Percentiles rank a stretch among this genome's conserved stretches.
Conservation (phyloP, 2,888 invertebrate species). For the Adelognathus sp. region DNA sequence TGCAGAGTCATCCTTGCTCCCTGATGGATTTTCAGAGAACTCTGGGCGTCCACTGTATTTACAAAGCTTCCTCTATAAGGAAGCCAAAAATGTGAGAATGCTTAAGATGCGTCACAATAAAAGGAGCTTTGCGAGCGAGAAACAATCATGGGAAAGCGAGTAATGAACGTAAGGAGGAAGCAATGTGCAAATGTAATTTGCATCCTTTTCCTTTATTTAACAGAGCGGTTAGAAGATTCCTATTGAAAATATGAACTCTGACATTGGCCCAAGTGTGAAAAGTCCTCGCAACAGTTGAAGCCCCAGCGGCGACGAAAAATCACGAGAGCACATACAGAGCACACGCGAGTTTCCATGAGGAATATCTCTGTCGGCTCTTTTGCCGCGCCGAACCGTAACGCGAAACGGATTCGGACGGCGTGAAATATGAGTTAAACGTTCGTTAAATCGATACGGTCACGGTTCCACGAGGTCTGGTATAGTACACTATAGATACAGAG, state of each 20-base stretch:
- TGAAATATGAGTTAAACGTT: conserved; percentile 75
- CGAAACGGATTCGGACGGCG: conserved; percentile 61
- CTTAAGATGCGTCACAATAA: no score
- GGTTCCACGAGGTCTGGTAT: conserved; percentile 53
- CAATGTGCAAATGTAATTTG: no score
- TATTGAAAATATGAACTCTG: neutral
- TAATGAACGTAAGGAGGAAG: no score
- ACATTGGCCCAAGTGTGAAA: neutral
- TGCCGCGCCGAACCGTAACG: conserved; percentile 60
- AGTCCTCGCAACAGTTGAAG: neutral
- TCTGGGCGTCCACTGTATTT: no score
- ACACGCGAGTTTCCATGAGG: conserved; percentile 28
- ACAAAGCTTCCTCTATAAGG: no score
- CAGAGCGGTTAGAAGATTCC: neutral
- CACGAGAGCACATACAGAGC: conserved; percentile 45
- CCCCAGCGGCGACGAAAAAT: conserved; percentile 51
- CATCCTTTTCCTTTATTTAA: neutral
- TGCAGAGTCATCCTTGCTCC: no score
- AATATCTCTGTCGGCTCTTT: conserved; percentile 20
- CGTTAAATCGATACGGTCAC: conserved; percentile 72
- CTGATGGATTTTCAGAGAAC: no score
- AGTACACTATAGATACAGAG: no score
- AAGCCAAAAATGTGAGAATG: no score
- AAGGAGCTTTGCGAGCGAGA: no score
- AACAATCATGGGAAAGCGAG: no score